phyloP scores from a whole-genome alignment of 1,140 invertebrate species.

The Eulimnadia texana region DNA sequence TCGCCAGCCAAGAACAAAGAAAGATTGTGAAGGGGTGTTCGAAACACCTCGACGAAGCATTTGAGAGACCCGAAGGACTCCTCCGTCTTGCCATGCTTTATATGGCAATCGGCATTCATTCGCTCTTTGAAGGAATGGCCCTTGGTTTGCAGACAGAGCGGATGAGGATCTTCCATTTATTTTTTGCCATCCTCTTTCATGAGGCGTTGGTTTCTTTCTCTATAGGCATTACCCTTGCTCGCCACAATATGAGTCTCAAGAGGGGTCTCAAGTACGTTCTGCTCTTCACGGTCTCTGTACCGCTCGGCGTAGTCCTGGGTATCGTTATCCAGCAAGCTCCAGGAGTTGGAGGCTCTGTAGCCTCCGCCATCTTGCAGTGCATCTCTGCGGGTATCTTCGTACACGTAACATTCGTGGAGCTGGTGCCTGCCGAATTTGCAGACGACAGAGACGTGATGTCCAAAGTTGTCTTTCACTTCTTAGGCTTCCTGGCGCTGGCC shows the following conservation, averaged over 20 bases:
- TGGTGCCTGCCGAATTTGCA: conserved; percentile 27
- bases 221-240: conserved; percentile 29
- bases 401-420: conserved; percentile 31
- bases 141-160: conserved; percentile 28
- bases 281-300: conserved; percentile 27
- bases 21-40: neutral
- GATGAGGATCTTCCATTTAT: conserved; percentile 27
- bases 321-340: conserved; percentile 24
- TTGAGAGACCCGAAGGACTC: conserved; percentile 11
- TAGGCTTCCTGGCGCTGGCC: conserved; percentile 23
- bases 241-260: conserved; percentile 21
- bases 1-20: neutral
- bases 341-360: conserved; percentile 19
- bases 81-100: conserved; percentile 28
- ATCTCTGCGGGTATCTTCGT: conserved; percentile 31
- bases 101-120: conserved; percentile 30
- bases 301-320: conserved; percentile 31
- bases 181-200: conserved; percentile 30
- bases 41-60: conserved; percentile 16
- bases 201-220: conserved; percentile 31
- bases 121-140: conserved; percentile 33
- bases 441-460: conserved; percentile 19
- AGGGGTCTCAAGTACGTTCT: conserved; percentile 24
- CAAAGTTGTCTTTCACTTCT: conserved; percentile 24
- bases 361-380: conserved; percentile 29